phyloP scores from a whole-genome alignment of 2,888 invertebrate species.

The Xylota segnis region DNA sequence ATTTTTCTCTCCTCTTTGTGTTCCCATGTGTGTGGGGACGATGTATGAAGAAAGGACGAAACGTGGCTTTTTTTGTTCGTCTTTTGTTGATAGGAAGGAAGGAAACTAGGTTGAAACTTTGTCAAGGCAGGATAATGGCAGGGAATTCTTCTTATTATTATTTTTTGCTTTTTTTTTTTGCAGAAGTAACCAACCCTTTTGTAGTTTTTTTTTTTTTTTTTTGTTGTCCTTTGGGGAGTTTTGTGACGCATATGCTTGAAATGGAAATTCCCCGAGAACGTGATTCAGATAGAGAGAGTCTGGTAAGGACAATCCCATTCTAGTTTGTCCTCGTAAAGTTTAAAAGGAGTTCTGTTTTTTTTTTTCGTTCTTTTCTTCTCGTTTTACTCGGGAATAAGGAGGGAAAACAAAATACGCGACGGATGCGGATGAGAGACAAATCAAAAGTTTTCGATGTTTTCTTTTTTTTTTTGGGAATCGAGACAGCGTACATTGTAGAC shows the following conservation, averaged over 20 bases:
- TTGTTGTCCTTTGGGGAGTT: conserved; percentile 46
- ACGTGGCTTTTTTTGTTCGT: conserved; percentile 31
- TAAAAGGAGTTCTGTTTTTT: conserved; percentile 30
- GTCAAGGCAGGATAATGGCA: conserved; percentile 51
- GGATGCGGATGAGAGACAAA: conserved; percentile 47
- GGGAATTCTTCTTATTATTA: neutral
- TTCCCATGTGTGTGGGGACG: conserved; percentile 14
- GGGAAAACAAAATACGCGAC: conserved; percentile 38
- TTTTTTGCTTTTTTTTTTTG: neutral
- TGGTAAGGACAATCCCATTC: conserved; percentile 38
- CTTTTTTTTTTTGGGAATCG: conserved; percentile 28
- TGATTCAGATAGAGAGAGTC: conserved; percentile 40
- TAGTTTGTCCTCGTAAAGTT: conserved; percentile 40
- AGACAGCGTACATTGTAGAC: neutral
- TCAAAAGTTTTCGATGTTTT: conserved; percentile 63
- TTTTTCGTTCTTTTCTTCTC: neutral
- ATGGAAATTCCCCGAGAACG: conserved; percentile 56
- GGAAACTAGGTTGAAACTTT: conserved; percentile 65
- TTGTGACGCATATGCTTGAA: conserved; percentile 59
- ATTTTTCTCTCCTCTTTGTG: conserved; percentile 1
- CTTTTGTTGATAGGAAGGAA: conserved; percentile 16
- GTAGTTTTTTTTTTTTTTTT: conserved; percentile 32
- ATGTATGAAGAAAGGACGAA: conserved; percentile 48
- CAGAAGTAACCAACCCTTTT: conserved; percentile 53
- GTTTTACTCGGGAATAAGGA: too few relatives aligned